Conservation (phyloP, 2,888 invertebrate genomes). For the Adineta ricciae region DNA sequence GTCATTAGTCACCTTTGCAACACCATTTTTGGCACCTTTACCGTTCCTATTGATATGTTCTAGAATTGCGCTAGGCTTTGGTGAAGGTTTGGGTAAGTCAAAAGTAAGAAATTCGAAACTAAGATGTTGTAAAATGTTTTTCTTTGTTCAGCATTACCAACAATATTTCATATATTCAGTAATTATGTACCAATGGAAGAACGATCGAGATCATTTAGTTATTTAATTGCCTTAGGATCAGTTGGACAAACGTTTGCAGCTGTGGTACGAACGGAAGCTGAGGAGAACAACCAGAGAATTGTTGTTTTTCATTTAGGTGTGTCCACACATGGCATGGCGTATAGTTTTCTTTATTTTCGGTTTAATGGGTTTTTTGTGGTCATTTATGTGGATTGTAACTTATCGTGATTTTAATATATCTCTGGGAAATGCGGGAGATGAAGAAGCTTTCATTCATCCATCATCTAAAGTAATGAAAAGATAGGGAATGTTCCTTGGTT, state of each 20-base stretch:
- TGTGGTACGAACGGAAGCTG: constrained; percentile 52
- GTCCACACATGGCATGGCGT: constrained; percentile 62
- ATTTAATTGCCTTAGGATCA: constrained; percentile 64
- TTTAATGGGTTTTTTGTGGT: constrained; percentile 61
- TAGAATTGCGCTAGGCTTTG: constrained; percentile 62
- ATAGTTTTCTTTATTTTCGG: constrained; percentile 63
- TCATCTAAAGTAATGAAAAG: constrained; percentile 38
- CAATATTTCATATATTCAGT: constrained; percentile 66
- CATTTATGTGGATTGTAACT: constrained; percentile 58
- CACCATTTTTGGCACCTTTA: constrained; percentile 56
- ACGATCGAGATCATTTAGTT: constrained; percentile 63
- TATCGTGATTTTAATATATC: constrained; percentile 55
- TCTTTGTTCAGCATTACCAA: constrained; percentile 60
- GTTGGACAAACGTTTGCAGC: constrained; percentile 66
- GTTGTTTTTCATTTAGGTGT: constrained; percentile 51
- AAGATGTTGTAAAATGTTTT: too few species aligned
- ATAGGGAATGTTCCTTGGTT: too few species aligned
- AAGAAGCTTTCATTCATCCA: constrained; percentile 48
- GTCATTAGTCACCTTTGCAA: constrained; percentile 64
- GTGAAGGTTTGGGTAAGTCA: constrained; percentile 61
- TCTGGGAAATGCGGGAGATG: constrained; percentile 38
- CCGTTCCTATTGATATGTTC: constrained; percentile 39
- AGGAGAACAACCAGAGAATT: neutral
- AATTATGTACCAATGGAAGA: constrained; percentile 64
- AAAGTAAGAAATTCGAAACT: neutral